Percentiles rank a stretch among this genome's conserved stretches.
phyloP scores from a whole-genome alignment of 2,888 invertebrate genomes.

The Trachelus iudaicus region DNA sequence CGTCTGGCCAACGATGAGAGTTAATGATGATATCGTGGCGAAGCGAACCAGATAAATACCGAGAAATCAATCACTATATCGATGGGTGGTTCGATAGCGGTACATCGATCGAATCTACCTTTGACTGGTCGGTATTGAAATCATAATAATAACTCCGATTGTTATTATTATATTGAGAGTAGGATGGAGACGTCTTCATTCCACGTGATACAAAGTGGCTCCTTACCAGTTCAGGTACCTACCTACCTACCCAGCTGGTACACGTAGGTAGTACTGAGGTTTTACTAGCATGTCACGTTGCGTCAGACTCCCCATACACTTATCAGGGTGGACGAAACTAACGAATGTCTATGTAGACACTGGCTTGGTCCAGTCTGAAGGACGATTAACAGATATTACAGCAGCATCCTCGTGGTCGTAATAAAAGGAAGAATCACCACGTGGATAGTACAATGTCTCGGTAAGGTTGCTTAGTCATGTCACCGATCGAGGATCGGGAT shows the following conservation, averaged over 20 bases:
- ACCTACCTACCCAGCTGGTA: not conserved
- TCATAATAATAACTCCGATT: conserved; percentile 43
- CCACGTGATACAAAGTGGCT: conserved; percentile 19
- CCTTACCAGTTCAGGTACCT: conserved; percentile 3
- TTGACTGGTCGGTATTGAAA: conserved; percentile 42
- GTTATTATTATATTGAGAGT: conserved; percentile 28
- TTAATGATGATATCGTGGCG: conserved; percentile 43
- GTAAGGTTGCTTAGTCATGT: not conserved
- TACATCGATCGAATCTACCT: conserved; percentile 43
- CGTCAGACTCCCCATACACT: not conserved
- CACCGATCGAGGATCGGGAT: not conserved
- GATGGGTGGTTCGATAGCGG: conserved; percentile 33
- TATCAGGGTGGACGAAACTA: not conserved
- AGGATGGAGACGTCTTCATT: conserved; percentile 22
- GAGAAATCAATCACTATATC: conserved; percentile 47
- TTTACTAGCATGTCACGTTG: conserved; percentile 13
- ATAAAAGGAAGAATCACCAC: not conserved
- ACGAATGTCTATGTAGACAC: not conserved
- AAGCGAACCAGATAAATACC: conserved; percentile 36
- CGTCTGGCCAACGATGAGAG: conserved; percentile 17
- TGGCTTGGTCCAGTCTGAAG: not conserved
- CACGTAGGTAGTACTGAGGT: not conserved
- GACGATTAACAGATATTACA: not conserved
- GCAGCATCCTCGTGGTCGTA: not conserved
- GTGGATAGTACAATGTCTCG: not conserved